Conservation (phyloP, 2,797 vertebrate species). For the Gymnoscopelus microlampas region DNA sequence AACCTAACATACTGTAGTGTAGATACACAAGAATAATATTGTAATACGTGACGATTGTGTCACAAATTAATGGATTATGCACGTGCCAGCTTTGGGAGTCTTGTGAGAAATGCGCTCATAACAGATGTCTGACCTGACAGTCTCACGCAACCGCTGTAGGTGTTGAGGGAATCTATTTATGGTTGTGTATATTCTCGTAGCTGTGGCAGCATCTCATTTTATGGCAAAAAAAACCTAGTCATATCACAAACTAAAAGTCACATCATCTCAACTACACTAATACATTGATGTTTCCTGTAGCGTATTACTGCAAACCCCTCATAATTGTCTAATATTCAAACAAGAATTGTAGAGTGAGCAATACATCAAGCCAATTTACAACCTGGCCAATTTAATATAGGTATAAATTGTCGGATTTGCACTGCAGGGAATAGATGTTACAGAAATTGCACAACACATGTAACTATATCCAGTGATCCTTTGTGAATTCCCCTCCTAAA, state of each 20-base stretch:
- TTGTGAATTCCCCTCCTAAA: neutral
- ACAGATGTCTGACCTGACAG: conserved; percentile 50
- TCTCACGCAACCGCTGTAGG: conserved; percentile 42
- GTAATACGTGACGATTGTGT: conserved; percentile 25
- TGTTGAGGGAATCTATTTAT: conserved; percentile 60
- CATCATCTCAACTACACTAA: neutral
- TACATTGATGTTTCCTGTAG: neutral
- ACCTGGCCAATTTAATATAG: conserved; percentile 15
- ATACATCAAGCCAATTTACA: conserved; percentile 19
- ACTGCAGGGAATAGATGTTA: neutral
- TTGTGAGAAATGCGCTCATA: conserved; percentile 47
- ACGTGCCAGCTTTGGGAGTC: conserved; percentile 38
- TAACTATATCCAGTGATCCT: neutral
- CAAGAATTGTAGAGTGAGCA: neutral
- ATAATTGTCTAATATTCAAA: conserved; percentile 34
- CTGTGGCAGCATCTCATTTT: conserved; percentile 39
- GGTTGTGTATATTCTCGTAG: conserved; percentile 32
- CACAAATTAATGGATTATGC: conserved; percentile 53
- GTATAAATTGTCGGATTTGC: conserved; percentile 7
- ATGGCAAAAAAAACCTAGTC: neutral
- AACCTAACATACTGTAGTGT: neutral
- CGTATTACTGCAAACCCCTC: conserved; percentile 4
- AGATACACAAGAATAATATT: conserved; percentile 14
- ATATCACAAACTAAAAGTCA: conserved; percentile 36
- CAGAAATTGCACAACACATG: too few species aligned